Conservation (phyloP, 2,113 vertebrate genomes). For the Reinhardtius hippoglossoides region DNA sequence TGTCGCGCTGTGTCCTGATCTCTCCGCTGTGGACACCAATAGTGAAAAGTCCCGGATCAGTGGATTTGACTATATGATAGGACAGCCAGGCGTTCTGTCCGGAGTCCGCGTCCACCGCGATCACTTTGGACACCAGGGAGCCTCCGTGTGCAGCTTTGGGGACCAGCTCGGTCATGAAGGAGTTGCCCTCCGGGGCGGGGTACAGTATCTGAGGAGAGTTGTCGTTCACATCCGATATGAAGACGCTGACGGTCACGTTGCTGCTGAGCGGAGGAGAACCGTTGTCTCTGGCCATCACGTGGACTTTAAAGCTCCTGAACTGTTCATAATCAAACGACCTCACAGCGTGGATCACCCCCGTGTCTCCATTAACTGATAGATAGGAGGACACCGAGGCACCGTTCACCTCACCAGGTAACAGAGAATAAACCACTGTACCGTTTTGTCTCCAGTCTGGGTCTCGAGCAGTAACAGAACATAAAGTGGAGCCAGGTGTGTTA, state of each 20-base stretch:
- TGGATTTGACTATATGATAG: slow-evolving; percentile 71
- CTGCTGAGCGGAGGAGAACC: slow-evolving; percentile 82
- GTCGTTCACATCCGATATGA: slow-evolving; percentile 81
- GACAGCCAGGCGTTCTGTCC: slow-evolving; percentile 74
- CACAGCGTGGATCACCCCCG: slow-evolving; percentile 81
- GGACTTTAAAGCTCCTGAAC: slow-evolving; percentile 70
- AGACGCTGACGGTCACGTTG: slow-evolving; percentile 77
- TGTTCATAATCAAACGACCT: slow-evolving; percentile 83
- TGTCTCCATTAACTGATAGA: slow-evolving; percentile 83
- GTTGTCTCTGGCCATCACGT: slow-evolving; percentile 76
- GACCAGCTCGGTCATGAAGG: slow-evolving; percentile 80
- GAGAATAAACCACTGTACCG: slow-evolving; percentile 78
- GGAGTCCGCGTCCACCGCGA: slow-evolving; percentile 76
- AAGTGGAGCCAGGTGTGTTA: slow-evolving; percentile 79
- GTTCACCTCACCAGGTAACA: slow-evolving; percentile 68
- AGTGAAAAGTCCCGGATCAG: slow-evolving; percentile 67
- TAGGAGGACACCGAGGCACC: slow-evolving; percentile 77
- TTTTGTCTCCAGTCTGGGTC: slow-evolving; percentile 83
- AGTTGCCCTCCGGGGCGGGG: slow-evolving; percentile 64
- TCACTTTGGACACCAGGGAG: slow-evolving; percentile 83
- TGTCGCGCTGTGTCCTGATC: slow-evolving; percentile 65
- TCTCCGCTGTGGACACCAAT: slow-evolving; percentile 72
- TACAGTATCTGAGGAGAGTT: slow-evolving; percentile 80
- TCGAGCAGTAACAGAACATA: slow-evolving; percentile 78
- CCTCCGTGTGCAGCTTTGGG: slow-evolving; percentile 77